phyloP scores from a whole-genome alignment of 2,888 invertebrate species.

The Bugulina stolonifera region DNA sequence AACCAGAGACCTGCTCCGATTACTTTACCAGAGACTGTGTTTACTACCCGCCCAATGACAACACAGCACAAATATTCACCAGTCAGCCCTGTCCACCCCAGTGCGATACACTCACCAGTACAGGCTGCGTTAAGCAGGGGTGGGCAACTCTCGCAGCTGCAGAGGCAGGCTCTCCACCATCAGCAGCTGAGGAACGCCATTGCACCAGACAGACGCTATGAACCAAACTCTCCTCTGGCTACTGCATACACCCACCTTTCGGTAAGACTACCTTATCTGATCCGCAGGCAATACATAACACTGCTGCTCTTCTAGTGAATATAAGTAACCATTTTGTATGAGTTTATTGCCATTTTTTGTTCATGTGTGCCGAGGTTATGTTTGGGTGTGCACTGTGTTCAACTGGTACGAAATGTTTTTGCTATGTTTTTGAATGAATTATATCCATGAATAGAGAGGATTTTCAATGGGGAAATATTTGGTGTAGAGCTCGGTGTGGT shows the following conservation, averaged over 20 bases:
- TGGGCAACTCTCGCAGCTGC: conserved; percentile 16
- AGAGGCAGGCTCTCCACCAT: background rate
- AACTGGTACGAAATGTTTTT: too few relatives aligned
- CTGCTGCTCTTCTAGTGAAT: too few relatives aligned
- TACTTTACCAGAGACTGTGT: background rate
- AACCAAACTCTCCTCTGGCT: conserved; percentile 8
- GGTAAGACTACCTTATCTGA: background rate
- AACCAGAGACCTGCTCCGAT: background rate
- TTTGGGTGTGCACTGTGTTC: too few relatives aligned
- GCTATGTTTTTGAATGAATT: too few relatives aligned
- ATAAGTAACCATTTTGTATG: too few relatives aligned
- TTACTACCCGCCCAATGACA: background rate
- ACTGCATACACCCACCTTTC: conserved; percentile 3
- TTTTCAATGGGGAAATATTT: too few relatives aligned
- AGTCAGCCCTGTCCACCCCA: background rate
- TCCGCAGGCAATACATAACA: background rate
- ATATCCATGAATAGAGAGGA: too few relatives aligned
- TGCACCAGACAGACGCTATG: background rate
- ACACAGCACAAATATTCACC: background rate
- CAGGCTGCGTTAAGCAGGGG: background rate
- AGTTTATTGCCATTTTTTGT: too few relatives aligned
- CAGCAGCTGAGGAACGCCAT: conserved; percentile 10
- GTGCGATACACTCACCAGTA: background rate
- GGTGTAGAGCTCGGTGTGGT: too few relatives aligned
- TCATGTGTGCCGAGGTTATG: too few relatives aligned